Conservation (phyloP, 1,140 invertebrate species). For the Drosophila pectinifera region DNA sequence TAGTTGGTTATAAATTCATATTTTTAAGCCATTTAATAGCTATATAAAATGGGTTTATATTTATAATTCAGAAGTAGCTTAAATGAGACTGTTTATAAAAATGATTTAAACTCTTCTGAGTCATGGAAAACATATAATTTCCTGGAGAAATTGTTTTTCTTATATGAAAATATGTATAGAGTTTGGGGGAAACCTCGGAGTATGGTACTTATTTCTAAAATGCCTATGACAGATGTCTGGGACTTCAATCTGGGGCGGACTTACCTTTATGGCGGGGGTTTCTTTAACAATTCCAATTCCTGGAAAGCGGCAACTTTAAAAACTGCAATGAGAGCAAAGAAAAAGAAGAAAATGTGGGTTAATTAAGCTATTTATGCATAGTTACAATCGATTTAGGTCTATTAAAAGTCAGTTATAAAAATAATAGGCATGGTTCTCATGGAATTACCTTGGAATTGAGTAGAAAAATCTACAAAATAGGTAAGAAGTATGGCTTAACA, state of each 20-base stretch:
- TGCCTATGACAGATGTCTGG: conserved; percentile 37
- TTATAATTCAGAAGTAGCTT: no score
- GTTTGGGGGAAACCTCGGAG: neutral
- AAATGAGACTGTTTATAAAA: no score
- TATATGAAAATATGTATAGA: neutral
- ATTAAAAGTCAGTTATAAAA: neutral
- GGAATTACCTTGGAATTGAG: neutral
- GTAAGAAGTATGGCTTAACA: no score
- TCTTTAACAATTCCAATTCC: conserved; percentile 15
- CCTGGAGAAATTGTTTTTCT: neutral
- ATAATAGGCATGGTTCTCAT: no score
- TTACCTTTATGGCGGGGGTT: conserved; percentile 19
- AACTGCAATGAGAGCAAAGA: conserved; percentile 36
- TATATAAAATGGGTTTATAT: no score
- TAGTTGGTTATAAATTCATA: neutral
- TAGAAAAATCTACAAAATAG: no score
- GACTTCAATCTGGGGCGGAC: conserved; percentile 2
- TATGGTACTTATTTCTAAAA: conserved; percentile 8
- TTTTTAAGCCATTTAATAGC: no score
- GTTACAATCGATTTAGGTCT: conserved; percentile 3
- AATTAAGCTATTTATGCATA: conserved; percentile 20
- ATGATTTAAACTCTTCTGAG: no score
- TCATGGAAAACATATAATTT: neutral
- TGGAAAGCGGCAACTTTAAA: conserved; percentile 6
- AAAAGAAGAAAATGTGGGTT: conserved; percentile 19